These are phyloP conservation scores for Lycocerus yunnanus DNA, from an alignment of 2,888 invertebrate genomes.

Conservation along the genomic window DNA sequence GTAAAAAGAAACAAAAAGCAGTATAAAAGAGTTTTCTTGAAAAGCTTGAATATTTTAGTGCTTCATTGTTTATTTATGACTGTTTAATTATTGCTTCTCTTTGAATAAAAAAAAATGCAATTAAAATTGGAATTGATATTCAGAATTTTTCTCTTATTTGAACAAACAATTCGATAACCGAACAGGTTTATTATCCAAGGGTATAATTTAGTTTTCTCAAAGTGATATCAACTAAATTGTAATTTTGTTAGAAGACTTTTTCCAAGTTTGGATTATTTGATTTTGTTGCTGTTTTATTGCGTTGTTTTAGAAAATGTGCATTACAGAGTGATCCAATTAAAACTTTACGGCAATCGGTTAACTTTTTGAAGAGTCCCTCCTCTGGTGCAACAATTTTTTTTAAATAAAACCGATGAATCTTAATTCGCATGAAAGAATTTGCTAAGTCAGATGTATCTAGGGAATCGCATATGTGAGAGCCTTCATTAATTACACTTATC, in stretches of 20 bases:
- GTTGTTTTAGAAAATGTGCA: not conserved
- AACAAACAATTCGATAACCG: not conserved
- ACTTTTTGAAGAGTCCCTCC: not conserved
- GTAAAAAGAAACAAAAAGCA: slow-evolving; percentile 6
- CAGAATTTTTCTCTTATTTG: not conserved
- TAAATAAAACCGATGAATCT: slow-evolving; percentile 1
- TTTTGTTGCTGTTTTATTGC: not conserved
- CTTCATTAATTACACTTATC: slow-evolving; percentile 35
- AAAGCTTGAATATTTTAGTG: slow-evolving; percentile 10
- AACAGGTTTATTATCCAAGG: not conserved
- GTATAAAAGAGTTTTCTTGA: slow-evolving; percentile 7
- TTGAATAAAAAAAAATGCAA: not conserved
- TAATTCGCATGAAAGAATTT: slow-evolving; percentile 3
- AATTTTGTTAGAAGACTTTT: slow-evolving; percentile 12
- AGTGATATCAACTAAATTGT: slow-evolving; percentile 9
- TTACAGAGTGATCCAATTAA: not conserved
- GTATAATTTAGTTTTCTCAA: slow-evolving; percentile 1
- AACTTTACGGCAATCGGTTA: not conserved
- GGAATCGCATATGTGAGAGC: slow-evolving; percentile 17
- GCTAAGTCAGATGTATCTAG: slow-evolving; percentile 12
- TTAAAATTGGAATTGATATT: not conserved
- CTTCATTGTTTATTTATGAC: not conserved
- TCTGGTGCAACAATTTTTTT: not conserved
- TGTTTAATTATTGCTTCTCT: not conserved
- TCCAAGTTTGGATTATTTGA: not conserved